Evolutionary conservation across 1,140 invertebrate genomes (phyloP).

Genomic region (Archegozetes longisetosus): DNA sequence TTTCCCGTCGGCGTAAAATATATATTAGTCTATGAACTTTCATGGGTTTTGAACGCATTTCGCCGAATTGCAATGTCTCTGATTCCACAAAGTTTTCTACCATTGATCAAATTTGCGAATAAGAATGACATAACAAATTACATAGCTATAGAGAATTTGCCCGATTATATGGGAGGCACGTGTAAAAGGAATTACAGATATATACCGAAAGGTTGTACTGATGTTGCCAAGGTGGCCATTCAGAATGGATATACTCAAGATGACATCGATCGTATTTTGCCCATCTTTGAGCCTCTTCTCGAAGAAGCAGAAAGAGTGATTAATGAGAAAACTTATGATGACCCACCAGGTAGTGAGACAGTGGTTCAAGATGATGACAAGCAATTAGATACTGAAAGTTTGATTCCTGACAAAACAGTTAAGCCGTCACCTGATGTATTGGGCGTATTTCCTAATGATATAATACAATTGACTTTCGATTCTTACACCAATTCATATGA

Average conservation of each 20-base stretch:
- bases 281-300: conserved; percentile 1
- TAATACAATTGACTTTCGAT: neutral
- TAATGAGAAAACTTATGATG: too few species aligned
- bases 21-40: conserved; percentile 15
- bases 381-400: too few species aligned
- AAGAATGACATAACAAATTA: conserved; percentile 1
- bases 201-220: conserved; percentile 2
- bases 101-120: neutral
- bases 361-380: too few species aligned
- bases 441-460: neutral
- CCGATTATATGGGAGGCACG: conserved; percentile 12
- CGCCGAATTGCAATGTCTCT: conserved; percentile 6
- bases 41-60: conserved; percentile 15
- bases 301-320: conserved; percentile 7
- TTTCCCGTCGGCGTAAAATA: conserved; percentile 16
- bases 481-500: neutral
- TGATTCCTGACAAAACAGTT: neutral
- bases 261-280: neutral
- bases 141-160: conserved; percentile 8
- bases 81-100: conserved; percentile 1
- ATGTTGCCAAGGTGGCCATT: neutral
- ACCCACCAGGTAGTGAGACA: too few species aligned
- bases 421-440: neutral
- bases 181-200: conserved; percentile 12
- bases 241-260: neutral